A percentile compares a stretch with the other conserved stretches of the same genome.
Conservation (phyloP, 2,888 invertebrate species). For the Habroteleia sp. region DNA sequence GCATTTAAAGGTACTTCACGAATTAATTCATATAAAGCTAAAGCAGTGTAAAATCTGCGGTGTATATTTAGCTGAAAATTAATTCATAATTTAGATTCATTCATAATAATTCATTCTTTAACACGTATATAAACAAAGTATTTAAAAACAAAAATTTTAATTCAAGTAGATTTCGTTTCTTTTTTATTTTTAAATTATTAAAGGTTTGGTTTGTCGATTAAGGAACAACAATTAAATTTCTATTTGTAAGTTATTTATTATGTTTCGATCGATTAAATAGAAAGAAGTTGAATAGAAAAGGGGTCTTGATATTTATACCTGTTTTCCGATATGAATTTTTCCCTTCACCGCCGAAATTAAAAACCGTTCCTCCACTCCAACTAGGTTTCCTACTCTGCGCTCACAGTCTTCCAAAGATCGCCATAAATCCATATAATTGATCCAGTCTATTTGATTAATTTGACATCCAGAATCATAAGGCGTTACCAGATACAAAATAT, state of each 20-base stretch:
- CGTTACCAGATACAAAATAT: slow-evolving; percentile 96
- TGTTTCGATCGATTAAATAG: too few relatives aligned
- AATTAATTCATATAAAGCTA: slow-evolving; percentile 95
- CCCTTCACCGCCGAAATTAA: slow-evolving; percentile 89
- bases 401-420: slow-evolving; percentile 89
- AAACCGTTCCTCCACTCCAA: slow-evolving; percentile 94
- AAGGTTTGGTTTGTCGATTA: too few relatives aligned
- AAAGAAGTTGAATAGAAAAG: too few relatives aligned
- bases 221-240: too few relatives aligned
- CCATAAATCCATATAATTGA: slow-evolving; percentile 90
- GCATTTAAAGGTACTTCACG: slow-evolving; percentile 91
- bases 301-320: slow-evolving; percentile 63
- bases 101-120: too few relatives aligned
- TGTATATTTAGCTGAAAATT: slow-evolving; percentile 76
- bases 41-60: slow-evolving; percentile 91
- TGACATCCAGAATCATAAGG: slow-evolving; percentile 94
- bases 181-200: too few relatives aligned
- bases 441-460: slow-evolving; percentile 89
- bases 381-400: slow-evolving; percentile 92
- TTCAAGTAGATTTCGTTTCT: too few relatives aligned
- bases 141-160: too few relatives aligned
- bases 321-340: slow-evolving; percentile 81
- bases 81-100: slow-evolving; percentile 10
- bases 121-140: too few relatives aligned
- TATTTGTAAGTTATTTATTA: too few relatives aligned